These are phyloP conservation scores for Cordylochernes scorpioides DNA, from an alignment of 2,888 invertebrate species.

Conservation along the genomic window DNA sequence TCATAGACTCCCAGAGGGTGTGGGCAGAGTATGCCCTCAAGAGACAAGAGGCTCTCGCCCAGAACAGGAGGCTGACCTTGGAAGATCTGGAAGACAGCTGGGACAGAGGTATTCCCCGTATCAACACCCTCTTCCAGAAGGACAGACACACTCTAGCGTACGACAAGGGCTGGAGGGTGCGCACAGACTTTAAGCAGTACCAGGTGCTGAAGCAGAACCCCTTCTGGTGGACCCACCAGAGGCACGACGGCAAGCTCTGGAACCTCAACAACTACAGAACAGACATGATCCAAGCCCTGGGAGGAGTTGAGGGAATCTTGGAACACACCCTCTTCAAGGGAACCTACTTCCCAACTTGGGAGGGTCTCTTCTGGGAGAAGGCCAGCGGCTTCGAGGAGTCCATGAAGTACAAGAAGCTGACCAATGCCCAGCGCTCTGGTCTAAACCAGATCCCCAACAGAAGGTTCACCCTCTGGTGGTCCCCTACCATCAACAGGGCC, in stretches of 20 bases:
- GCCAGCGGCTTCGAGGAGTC: conserved; percentile 99
- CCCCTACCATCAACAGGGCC: conserved; percentile 95
- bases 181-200: conserved; percentile 97
- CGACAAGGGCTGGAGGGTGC: conserved; percentile 96
- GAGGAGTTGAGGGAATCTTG: conserved; percentile 93
- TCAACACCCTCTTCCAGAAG: conserved; percentile 97
- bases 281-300: conserved; percentile 98
- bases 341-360: conserved; percentile 99
- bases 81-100: conserved; percentile 98
- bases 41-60: conserved; percentile 92
- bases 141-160: conserved; percentile 95
- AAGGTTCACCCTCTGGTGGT: conserved; percentile 99
- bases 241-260: conserved; percentile 98
- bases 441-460: conserved; percentile 98
- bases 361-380: conserved; percentile 99
- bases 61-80: conserved; percentile 80
- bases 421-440: conserved; percentile 96
- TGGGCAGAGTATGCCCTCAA: conserved; percentile 99
- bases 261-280: conserved; percentile 98
- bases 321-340: conserved; percentile 98
- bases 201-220: conserved; percentile 97
- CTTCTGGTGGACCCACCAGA: conserved; percentile 99
- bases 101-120: conserved; percentile 95
- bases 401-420: conserved; percentile 99
- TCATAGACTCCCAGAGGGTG: conserved; percentile 94